Conservation (phyloP, 2,113 vertebrate species). For the Passer montanus region DNA sequence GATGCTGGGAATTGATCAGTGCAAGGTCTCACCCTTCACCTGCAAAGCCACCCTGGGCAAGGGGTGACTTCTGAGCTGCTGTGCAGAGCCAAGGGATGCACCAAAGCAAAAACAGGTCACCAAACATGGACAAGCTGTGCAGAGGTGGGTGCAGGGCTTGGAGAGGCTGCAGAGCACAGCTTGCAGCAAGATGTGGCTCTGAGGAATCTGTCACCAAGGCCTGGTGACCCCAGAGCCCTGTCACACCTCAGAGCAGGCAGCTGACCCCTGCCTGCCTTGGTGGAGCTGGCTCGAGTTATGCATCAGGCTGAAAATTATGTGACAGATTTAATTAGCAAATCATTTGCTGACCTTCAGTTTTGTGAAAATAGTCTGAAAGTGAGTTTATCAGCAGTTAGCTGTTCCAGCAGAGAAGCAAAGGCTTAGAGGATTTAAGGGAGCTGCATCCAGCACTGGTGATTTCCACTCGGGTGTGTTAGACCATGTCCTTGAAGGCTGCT, state of each 20-base stretch:
- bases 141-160: not conserved
- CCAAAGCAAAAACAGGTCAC: not conserved
- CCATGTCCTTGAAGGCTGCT: not conserved
- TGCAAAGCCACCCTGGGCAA: not conserved
- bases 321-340: not conserved
- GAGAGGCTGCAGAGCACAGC: not conserved
- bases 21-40: not conserved
- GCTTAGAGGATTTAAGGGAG: not conserved
- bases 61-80: not conserved
- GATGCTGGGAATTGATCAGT: not conserved
- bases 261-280: not conserved
- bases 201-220: not conserved
- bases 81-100: no score
- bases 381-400: slow-evolving; percentile 6
- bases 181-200: not conserved
- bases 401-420: not conserved
- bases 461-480: not conserved
- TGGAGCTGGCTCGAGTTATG: not conserved
- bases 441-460: not conserved
- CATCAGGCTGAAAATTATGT: not conserved
- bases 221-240: not conserved
- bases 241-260: not conserved
- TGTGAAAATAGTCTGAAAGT: not conserved
- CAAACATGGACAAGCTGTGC: not conserved
- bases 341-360: not conserved